Conservation (phyloP, 2,888 invertebrate genomes). For the Sipunculus nudus region DNA sequence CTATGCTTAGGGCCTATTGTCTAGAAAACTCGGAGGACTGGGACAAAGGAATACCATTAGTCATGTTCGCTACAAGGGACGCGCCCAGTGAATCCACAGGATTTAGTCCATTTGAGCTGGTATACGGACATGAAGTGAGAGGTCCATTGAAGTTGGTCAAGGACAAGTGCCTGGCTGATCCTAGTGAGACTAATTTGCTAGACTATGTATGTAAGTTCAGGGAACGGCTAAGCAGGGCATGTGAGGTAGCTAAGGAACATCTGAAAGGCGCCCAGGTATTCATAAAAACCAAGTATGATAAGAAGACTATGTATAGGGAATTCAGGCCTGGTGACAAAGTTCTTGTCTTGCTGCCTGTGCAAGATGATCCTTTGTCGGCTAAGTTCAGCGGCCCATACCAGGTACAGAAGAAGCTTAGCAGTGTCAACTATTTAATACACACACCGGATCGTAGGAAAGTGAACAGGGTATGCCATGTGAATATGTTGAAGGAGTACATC, state of each 20-base stretch:
- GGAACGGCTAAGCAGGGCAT: neutral
- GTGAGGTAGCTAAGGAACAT: constrained; percentile 2
- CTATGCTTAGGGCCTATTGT: neutral
- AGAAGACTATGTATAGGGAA: neutral
- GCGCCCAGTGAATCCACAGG: constrained; percentile 3
- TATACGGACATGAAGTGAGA: constrained; percentile 7
- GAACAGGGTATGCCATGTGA: constrained; percentile 7
- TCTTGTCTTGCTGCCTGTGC: constrained; percentile 6
- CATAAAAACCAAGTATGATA: constrained; percentile 10
- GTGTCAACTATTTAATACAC: constrained; percentile 4
- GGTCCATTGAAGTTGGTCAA: constrained; percentile 11
- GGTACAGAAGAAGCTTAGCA: constrained; percentile 3
- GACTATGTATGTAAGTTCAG: constrained; percentile 8
- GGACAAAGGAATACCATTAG: neutral
- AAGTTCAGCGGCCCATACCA: constrained; percentile 13
- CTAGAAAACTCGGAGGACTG: neutral
- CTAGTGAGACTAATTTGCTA: neutral
- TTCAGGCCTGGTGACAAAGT: constrained; percentile 12
- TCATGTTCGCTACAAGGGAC: constrained; percentile 9
- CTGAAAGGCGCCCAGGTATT: neutral
- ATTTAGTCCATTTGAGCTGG: constrained; percentile 15
- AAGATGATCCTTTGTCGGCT: neutral
- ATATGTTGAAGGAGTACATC: constrained; percentile 8
- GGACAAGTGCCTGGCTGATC: constrained; percentile 1
- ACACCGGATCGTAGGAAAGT: constrained; percentile 6